phyloP scores from a whole-genome alignment of 2,113 vertebrate species.

The Phalacrocorax carbo region DNA sequence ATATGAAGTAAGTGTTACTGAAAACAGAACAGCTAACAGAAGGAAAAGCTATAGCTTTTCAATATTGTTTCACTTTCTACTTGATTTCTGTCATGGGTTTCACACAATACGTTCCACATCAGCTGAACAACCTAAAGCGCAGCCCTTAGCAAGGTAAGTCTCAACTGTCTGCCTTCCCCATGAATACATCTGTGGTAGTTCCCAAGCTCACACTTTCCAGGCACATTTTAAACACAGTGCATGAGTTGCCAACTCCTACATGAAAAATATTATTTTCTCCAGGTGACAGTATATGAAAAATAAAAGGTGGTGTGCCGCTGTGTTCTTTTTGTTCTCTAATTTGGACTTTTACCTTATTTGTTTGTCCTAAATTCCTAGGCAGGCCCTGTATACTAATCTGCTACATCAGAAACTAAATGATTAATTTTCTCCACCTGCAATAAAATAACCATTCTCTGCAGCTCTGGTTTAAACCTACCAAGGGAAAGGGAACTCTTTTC shows the following conservation, averaged over 20 bases:
- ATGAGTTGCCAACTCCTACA: background rate
- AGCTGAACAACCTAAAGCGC: background rate
- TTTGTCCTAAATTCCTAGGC: background rate
- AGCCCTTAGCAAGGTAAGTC: background rate
- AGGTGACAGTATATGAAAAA: background rate
- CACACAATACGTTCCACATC: background rate
- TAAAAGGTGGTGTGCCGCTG: background rate
- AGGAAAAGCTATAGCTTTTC: background rate
- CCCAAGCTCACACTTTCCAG: background rate
- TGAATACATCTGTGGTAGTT: background rate
- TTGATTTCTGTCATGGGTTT: background rate
- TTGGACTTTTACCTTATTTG: background rate
- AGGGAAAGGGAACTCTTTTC: background rate
- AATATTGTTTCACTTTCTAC: background rate
- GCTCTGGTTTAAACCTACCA: background rate
- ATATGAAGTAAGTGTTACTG: background rate
- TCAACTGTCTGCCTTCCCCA: background rate
- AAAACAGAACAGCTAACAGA: background rate
- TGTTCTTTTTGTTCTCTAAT: background rate
- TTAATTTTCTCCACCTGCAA: background rate
- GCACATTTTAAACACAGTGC: background rate
- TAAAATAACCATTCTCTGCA: background rate
- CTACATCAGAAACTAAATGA: background rate
- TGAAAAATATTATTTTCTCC: background rate
- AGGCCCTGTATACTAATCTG: background rate